Conservation (phyloP, 2,113 vertebrate genomes). For the Psilopsiagon aurifrons region DNA sequence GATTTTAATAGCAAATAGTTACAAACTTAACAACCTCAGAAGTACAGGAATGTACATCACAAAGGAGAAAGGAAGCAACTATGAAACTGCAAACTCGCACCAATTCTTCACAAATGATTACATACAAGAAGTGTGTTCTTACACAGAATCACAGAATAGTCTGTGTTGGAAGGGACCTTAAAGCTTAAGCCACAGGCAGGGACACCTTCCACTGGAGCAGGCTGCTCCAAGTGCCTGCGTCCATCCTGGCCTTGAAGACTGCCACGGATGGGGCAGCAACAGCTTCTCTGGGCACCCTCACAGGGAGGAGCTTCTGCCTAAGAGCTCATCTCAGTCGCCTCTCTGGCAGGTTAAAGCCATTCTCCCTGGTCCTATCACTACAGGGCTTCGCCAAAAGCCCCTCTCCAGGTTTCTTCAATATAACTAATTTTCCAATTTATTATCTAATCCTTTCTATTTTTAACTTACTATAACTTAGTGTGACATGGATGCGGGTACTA, state of each 20-base stretch:
- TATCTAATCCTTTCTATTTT: not conserved
- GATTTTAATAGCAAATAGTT: not conserved
- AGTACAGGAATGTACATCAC: not conserved
- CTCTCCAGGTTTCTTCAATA: not conserved
- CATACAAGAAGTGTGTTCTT: not conserved
- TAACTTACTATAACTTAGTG: not conserved
- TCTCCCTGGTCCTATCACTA: not conserved
- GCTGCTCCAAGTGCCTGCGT: fast-evolving
- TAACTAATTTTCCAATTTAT: not conserved
- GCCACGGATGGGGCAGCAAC: not conserved
- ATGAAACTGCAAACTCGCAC: fast-evolving
- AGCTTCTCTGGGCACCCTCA: not conserved
- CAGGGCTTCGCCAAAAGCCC: not conserved
- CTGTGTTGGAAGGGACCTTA: not conserved
- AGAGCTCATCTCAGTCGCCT: not conserved
- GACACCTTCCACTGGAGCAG: fast-evolving
- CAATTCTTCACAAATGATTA: not conserved
- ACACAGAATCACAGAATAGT: not conserved
- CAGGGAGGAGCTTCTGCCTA: not conserved
- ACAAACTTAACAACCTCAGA: fast-evolving
- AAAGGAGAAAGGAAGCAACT: not conserved
- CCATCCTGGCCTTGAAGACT: not conserved
- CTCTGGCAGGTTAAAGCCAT: not conserved
- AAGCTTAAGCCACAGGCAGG: not conserved
- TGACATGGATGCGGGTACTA: not conserved